Conservation (phyloP, 2,888 invertebrate genomes). For the Pycnomerus fuliginosus region DNA sequence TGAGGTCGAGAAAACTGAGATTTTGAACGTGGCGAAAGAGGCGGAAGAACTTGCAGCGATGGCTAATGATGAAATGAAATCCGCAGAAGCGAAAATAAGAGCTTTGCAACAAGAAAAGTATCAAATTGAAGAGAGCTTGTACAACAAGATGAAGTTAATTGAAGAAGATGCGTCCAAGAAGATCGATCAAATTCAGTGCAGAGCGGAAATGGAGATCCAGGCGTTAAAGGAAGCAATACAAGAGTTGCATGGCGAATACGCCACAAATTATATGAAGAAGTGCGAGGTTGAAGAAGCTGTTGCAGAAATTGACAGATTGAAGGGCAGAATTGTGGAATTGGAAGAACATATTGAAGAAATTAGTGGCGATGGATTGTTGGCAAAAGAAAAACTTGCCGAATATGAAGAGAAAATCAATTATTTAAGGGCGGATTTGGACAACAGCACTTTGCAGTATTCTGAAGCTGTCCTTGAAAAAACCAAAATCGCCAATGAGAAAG, state of each 20-base stretch:
- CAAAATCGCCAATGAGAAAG: slow-evolving; percentile 68
- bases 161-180: slow-evolving; percentile 38
- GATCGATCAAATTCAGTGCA: slow-evolving; percentile 34
- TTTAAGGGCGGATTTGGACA: slow-evolving; percentile 67
- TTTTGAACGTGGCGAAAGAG: slow-evolving; percentile 27
- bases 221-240: slow-evolving; percentile 41
- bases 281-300: slow-evolving; percentile 57
- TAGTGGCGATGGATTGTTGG: slow-evolving; percentile 42
- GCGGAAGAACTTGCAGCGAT: slow-evolving; percentile 23
- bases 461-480: slow-evolving; percentile 73
- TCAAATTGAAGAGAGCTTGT: slow-evolving; percentile 20
- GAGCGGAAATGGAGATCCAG: slow-evolving; percentile 35
- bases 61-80: slow-evolving; percentile 31
- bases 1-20: slow-evolving; percentile 40
- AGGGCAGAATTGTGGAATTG: slow-evolving; percentile 40
- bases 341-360: slow-evolving; percentile 53
- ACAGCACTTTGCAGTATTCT: slow-evolving; percentile 71
- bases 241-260: slow-evolving; percentile 54
- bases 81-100: slow-evolving; percentile 32
- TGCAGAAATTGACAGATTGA: slow-evolving; percentile 45
- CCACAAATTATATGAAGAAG: slow-evolving; percentile 59
- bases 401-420: slow-evolving; percentile 56
- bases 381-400: slow-evolving; percentile 40
- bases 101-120: slow-evolving; percentile 29
- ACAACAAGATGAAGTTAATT: slow-evolving; percentile 31